Conservation (phyloP, 1,140 invertebrate species). For the Neoseiulus cucumeris region DNA sequence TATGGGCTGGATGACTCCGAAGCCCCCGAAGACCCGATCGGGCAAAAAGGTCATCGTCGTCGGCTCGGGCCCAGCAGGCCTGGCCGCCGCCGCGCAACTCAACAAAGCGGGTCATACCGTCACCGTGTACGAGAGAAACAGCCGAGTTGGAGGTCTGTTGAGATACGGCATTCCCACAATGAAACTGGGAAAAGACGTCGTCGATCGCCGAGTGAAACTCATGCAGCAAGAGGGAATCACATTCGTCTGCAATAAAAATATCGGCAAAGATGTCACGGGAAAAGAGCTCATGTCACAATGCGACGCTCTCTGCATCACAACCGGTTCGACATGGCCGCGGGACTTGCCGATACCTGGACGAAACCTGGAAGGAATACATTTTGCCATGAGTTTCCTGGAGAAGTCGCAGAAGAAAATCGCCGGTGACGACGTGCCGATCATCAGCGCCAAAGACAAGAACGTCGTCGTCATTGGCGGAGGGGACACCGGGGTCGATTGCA, state of each 20-base stretch:
- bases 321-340: slow-evolving; percentile 87
- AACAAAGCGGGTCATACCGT: slow-evolving; percentile 83
- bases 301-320: slow-evolving; percentile 71
- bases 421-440: slow-evolving; percentile 38
- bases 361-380: slow-evolving; percentile 73
- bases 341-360: slow-evolving; percentile 53
- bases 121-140: slow-evolving; percentile 89
- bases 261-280: slow-evolving; percentile 72
- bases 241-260: slow-evolving; percentile 70
- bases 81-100: slow-evolving; percentile 89
- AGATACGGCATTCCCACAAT: slow-evolving; percentile 96
- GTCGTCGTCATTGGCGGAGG: slow-evolving; percentile 95
- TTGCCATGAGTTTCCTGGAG: slow-evolving; percentile 92
- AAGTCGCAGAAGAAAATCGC: slow-evolving; percentile 90
- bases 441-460: slow-evolving; percentile 75
- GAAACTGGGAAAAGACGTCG: slow-evolving; percentile 75
- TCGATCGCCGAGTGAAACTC: slow-evolving; percentile 67
- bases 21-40: slow-evolving; percentile 47
- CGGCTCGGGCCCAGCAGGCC: slow-evolving; percentile 79
- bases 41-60: slow-evolving; percentile 77
- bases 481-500: slow-evolving; percentile 98
- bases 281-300: slow-evolving; percentile 47
- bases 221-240: slow-evolving; percentile 71
- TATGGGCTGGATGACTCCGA: slow-evolving; percentile 75
- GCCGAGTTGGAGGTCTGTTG: slow-evolving; percentile 75